Percentiles rank a stretch among this genome's conserved stretches.
These are phyloP conservation scores for Petrolisthes manimaculis DNA, from an alignment of 2,888 invertebrate species.

Conservation along the genomic window DNA sequence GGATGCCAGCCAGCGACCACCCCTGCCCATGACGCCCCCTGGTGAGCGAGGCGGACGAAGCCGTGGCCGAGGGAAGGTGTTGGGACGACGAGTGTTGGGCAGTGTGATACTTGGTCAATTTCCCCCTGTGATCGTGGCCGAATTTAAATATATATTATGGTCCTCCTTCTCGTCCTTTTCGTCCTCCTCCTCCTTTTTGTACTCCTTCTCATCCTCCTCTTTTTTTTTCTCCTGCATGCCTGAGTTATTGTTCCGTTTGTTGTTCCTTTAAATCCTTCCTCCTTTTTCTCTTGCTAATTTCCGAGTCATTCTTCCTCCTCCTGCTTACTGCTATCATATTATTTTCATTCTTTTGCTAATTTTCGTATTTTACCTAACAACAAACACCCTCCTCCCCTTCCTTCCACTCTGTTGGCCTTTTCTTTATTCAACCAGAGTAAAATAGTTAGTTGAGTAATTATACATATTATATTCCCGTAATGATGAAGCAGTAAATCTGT, in stretches of 20 bases:
- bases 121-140: conserved; percentile 45
- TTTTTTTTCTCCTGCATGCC: neutral
- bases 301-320: neutral
- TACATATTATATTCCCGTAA: too few species aligned
- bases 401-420: conserved; percentile 3
- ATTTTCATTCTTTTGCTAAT: neutral
- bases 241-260: too few species aligned
- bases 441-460: too few species aligned
- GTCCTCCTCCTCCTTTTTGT: neutral
- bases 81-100: conserved; percentile 33
- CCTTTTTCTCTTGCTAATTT: neutral
- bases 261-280: neutral
- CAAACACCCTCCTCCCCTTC: neutral
- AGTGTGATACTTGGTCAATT: conserved; percentile 44
- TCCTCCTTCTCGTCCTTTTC: conserved; percentile 10
- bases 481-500: too few species aligned
- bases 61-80: neutral
- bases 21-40: neutral
- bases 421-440: too few species aligned
- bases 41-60: conserved; percentile 13
- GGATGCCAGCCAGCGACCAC: neutral
- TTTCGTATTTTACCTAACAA: neutral
- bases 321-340: neutral
- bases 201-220: neutral
- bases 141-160: conserved; percentile 53